Percentiles rank a stretch among this genome's conserved stretches.
Evolutionary conservation across 2,113 vertebrate genomes (phyloP).

Genomic region (Gyps fulvus): DNA sequence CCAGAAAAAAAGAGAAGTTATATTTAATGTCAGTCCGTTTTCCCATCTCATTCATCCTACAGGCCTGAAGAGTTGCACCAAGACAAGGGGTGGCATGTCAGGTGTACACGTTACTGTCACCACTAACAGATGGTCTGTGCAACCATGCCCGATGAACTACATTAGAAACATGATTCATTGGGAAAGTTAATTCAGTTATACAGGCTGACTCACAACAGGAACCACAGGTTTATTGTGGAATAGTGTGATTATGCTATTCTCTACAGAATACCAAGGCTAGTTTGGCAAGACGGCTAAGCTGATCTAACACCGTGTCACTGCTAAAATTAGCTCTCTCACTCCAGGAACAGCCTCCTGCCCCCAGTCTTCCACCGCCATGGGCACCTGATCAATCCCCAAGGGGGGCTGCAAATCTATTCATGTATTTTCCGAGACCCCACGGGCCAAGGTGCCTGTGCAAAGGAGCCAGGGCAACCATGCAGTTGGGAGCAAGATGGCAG

Average conservation of each 20-base stretch:
- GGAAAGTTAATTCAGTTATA: background rate
- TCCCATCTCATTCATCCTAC: background rate
- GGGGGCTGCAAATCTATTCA: background rate
- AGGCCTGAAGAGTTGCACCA: background rate
- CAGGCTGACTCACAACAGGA: background rate
- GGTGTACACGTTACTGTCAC: background rate
- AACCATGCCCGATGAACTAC: background rate
- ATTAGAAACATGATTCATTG: background rate
- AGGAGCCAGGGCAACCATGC: background rate
- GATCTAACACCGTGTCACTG: accelerated
- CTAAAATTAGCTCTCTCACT: background rate
- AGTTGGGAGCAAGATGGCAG: background rate
- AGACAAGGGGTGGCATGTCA: background rate
- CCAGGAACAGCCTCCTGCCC: background rate
- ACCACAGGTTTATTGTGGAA: background rate
- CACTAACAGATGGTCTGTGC: background rate
- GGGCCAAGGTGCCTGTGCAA: background rate
- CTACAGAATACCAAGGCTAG: background rate
- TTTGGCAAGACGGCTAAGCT: background rate
- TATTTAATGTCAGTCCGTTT: background rate
- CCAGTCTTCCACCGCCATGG: background rate
- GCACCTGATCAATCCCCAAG: background rate
- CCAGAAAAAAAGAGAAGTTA: background rate
- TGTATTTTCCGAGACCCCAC: accelerated
- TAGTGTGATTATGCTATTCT: background rate